phyloP scores from a whole-genome alignment of 2,888 invertebrate genomes.

The Orchestes rusci region DNA sequence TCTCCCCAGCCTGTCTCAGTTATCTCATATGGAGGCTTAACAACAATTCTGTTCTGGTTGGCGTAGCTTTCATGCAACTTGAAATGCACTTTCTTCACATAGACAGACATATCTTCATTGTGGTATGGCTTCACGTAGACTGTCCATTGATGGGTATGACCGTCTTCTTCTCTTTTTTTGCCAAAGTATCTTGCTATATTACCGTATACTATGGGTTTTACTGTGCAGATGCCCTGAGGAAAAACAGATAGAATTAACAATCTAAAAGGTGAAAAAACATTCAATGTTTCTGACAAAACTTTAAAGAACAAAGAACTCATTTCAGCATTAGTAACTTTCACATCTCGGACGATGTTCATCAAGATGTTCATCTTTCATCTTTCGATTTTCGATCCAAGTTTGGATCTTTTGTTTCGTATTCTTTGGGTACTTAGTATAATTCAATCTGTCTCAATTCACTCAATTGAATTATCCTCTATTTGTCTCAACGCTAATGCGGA shows the following conservation, averaged over 20 bases:
- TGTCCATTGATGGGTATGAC: constrained; percentile 98
- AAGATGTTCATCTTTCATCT: no score
- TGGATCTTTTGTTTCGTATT: no score
- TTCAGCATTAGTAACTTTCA: no score
- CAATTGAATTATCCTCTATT: no score
- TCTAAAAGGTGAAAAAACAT: no score
- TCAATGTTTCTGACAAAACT: not conserved
- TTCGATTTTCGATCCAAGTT: no score
- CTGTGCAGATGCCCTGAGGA: constrained; percentile 79
- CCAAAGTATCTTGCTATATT: constrained; percentile 94
- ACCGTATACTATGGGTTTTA: constrained; percentile 95
- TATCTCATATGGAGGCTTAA: constrained; percentile 94
- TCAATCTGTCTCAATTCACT: no score
- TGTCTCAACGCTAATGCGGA: no score
- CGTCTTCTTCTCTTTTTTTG: constrained; percentile 93
- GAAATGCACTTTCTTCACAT: constrained; percentile 93
- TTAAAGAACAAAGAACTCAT: not conserved
- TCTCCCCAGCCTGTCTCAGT: constrained; percentile 99
- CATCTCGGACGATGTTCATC: no score
- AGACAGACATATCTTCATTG: constrained; percentile 89
- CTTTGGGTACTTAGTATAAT: no score
- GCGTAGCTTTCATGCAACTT: constrained; percentile 96
- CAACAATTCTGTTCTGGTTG: constrained; percentile 87
- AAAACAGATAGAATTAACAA: no score
- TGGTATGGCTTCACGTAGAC: constrained; percentile 91